A percentile compares a stretch with the other conserved stretches of the same genome.
phyloP scores from a whole-genome alignment of 1,140 invertebrate genomes.

The Ceratosolen solmsi region DNA sequence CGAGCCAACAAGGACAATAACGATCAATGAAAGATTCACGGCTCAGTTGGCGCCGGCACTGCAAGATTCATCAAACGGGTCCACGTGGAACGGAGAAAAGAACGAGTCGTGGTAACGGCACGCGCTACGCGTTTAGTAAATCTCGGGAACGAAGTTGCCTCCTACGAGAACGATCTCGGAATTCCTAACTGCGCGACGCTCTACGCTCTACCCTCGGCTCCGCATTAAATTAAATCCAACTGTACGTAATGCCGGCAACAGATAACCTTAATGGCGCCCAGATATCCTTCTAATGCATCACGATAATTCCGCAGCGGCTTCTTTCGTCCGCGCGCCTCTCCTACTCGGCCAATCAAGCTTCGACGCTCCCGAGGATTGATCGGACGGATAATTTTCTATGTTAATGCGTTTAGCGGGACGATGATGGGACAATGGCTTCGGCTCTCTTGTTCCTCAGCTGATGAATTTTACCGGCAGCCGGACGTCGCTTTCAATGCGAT shows the following conservation, averaged over 20 bases:
- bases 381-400: not conserved
- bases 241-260: conserved; percentile 45
- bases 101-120: conserved; percentile 31
- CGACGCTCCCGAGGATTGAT: not conserved
- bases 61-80: conserved; percentile 35
- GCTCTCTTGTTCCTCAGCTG: not conserved
- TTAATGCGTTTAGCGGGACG: not conserved
- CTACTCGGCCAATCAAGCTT: no score
- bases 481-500: no score
- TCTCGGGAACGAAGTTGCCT: conserved; percentile 43
- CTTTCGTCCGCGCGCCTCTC: conserved; percentile 20
- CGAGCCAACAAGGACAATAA: conserved; percentile 28
- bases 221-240: conserved; percentile 47
- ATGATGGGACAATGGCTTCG: not conserved
- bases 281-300: conserved; percentile 46
- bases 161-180: conserved; percentile 42
- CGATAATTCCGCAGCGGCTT: conserved; percentile 42
- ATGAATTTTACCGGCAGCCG: not conserved
- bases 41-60: not conserved
- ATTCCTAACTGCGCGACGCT: conserved; percentile 40
- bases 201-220: conserved; percentile 11
- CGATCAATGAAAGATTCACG: conserved; percentile 28
- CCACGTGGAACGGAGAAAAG: no score
- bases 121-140: conserved; percentile 23
- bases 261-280: conserved; percentile 46